Base-by-base conservation (phyloP, 2,797 vertebrate species). In the Pantherophis vulpinus region DNA sequence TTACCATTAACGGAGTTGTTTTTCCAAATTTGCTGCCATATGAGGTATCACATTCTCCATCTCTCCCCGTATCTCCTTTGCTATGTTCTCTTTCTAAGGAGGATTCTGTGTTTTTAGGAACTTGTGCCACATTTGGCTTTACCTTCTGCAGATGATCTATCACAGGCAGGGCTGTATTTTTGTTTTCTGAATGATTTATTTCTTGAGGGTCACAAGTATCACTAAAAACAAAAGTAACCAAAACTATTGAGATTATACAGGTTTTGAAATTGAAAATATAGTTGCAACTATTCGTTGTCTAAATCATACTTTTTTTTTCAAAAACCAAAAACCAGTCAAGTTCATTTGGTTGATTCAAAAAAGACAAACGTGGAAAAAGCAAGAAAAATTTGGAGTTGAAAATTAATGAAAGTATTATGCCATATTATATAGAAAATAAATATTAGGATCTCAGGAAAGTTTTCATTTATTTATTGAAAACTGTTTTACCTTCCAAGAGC, bases 401-500 rank as follows among this genome's bases (percentile, higher is more conserved):
- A 4, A 88, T 56, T 54, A 16, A 4, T 47, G 16, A 83, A 32
- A 83, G 27, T 91, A 89, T 47, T 83, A 60, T 55, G 23, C 14
- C 14, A 66, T 58, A 11, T 79, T 61, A 74, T 42, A 51, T 4
- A 91, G 7, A 87, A 63, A 90, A 83, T 12, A 93, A 13, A 66
- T 10, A 42, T 93, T 2, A 32, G 25, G n/a, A 5, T 88, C 83
- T 90, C 61, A 27, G n/a, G 3, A 47, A 37, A 56, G 60, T 61
- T 92, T 92, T 12, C 59, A 83, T 66, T 83, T 90, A 74, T 60
- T 93, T 90, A 66, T 47, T 93, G 94, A 86, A 37, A 91, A 14
- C 42, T 18, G 96, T 10, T 42, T 96, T 96, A 98, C 98, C 97
- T 98, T 95, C 92, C 59, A 91, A 0, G 47, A 51, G 86, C 88